A percentile compares a stretch with the other conserved stretches of the same genome.
These are phyloP conservation scores for Hipparchia sbordonii DNA, from an alignment of 2,888 invertebrate species.

Conservation along the genomic window DNA sequence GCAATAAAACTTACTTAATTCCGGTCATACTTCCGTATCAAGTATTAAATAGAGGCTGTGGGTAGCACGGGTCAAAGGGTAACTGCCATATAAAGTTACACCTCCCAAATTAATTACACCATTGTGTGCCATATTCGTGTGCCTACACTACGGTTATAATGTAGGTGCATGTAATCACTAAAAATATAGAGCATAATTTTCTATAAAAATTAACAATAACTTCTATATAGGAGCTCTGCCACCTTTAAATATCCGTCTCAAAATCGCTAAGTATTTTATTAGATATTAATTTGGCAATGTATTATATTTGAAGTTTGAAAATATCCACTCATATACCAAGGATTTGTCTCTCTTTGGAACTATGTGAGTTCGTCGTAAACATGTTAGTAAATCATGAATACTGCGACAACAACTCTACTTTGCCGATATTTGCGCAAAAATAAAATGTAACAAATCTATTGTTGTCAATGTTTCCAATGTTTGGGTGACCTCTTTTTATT, in stretches of 20 bases:
- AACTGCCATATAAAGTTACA: constrained; percentile 31
- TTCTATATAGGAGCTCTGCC: too few relatives aligned
- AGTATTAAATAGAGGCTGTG: constrained; percentile 35
- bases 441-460: constrained; percentile 80
- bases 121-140: constrained; percentile 24
- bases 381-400: constrained; percentile 78
- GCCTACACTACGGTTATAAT: background rate
- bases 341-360: constrained; percentile 47
- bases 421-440: constrained; percentile 78
- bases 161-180: background rate
- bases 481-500: constrained; percentile 61
- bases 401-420: constrained; percentile 71
- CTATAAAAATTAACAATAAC: too few relatives aligned
- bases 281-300: background rate
- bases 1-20: constrained; percentile 35
- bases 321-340: constrained; percentile 14
- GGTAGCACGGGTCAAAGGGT: constrained; percentile 36
- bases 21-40: constrained; percentile 32
- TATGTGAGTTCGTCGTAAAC: constrained; percentile 74
- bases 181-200: too few relatives aligned
- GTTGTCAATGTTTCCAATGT: constrained; percentile 73
- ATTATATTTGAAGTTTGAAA: background rate
- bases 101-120: constrained; percentile 34
- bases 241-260: too few relatives aligned
- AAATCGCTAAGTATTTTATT: too few relatives aligned